These are phyloP conservation scores for Eulemur mongoz DNA, from an alignment of 2,797 vertebrate genomes.

Conservation along the genomic window DNA sequence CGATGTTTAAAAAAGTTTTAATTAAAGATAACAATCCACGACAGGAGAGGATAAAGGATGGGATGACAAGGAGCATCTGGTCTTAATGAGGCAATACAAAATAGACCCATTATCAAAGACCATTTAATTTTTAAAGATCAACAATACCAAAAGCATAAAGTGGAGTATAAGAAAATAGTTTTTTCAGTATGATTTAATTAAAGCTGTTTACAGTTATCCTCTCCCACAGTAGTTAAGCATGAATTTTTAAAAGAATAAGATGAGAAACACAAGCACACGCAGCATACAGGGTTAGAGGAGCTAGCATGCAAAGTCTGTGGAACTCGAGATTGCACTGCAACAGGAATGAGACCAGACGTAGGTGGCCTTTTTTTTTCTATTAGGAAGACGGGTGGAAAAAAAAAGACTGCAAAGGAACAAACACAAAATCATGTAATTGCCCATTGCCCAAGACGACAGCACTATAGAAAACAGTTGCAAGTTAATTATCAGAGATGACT, in stretches of 20 bases:
- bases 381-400: background rate
- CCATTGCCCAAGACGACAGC: constrained; percentile 82
- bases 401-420: constrained; percentile 65
- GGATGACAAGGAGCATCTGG: constrained; percentile 77
- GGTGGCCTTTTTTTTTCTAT: constrained; percentile 58
- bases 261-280: constrained; percentile 61
- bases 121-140: constrained; percentile 80
- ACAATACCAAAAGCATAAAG: constrained; percentile 78
- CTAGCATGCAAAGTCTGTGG: constrained; percentile 79
- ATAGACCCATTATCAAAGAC: constrained; percentile 82
- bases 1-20: constrained; percentile 76
- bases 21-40: constrained; percentile 75
- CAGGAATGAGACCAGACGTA: constrained; percentile 16
- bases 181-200: constrained; percentile 84
- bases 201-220: constrained; percentile 82
- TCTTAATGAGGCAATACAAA: constrained; percentile 86
- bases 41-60: constrained; percentile 71
- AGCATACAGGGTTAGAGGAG: constrained; percentile 77
- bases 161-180: constrained; percentile 84
- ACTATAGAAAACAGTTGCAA: constrained; percentile 81
- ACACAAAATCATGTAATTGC: constrained; percentile 76
- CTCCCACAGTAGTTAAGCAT: constrained; percentile 81
- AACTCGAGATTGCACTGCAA: constrained; percentile 37
- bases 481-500: constrained; percentile 78
- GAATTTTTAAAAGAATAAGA: constrained; percentile 79